phyloP scores from a whole-genome alignment of 2,888 invertebrate species.

The Ashinkailepas kermadecensis region DNA sequence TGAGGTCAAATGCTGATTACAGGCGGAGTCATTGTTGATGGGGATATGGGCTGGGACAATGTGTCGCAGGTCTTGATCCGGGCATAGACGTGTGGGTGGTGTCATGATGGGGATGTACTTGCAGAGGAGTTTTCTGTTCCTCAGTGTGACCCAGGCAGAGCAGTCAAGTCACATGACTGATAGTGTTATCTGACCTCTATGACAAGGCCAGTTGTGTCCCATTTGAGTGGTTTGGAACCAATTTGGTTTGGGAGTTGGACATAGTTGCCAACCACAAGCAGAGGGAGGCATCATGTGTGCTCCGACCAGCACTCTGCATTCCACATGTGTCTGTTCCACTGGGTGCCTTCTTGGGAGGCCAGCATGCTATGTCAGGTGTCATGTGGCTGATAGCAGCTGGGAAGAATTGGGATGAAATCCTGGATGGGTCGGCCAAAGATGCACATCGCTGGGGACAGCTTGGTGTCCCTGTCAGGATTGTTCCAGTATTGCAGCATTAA shows the following conservation, averaged over 20 bases:
- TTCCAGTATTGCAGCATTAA: slow-evolving; percentile 26
- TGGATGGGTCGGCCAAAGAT: slow-evolving; percentile 27
- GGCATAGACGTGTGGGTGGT: too few relatives aligned
- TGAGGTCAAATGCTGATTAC: too few relatives aligned
- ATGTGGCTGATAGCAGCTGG: slow-evolving; percentile 23
- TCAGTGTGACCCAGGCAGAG: too few relatives aligned
- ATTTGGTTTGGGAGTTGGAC: background rate
- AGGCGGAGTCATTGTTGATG: too few relatives aligned
- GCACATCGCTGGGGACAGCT: slow-evolving; percentile 26
- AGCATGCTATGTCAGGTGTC: too few relatives aligned
- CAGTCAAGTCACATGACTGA: too few relatives aligned
- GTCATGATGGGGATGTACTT: too few relatives aligned
- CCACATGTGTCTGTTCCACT: slow-evolving; percentile 20
- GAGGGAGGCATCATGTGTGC: background rate
- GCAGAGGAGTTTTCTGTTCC: too few relatives aligned
- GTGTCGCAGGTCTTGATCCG: too few relatives aligned
- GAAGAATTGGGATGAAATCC: slow-evolving; percentile 27
- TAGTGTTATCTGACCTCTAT: too few relatives aligned
- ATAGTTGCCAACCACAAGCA: background rate
- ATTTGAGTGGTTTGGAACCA: background rate
- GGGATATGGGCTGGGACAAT: too few relatives aligned
- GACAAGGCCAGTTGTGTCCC: background rate
- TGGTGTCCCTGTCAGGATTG: slow-evolving; percentile 26
- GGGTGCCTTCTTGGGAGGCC: slow-evolving; percentile 19
- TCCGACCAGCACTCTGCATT: background rate